A percentile compares a stretch with the other conserved stretches of the same genome.
These are phyloP conservation scores for Ostrea edulis DNA, from an alignment of 1,140 invertebrate genomes.

Conservation along the genomic window DNA sequence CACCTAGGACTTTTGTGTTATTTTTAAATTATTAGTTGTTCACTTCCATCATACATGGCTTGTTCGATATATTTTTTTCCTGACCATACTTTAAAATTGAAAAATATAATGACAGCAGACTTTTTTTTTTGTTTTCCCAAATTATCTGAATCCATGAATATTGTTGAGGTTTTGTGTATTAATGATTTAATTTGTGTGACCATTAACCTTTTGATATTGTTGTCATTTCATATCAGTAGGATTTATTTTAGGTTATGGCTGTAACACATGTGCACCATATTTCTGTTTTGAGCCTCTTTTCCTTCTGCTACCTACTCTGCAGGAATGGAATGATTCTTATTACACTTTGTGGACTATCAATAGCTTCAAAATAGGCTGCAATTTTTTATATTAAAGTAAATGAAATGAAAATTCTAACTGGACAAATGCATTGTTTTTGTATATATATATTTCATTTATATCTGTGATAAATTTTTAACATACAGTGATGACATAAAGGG, in stretches of 20 bases:
- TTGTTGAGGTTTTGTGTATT: slow-evolving; percentile 16
- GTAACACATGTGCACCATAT: not conserved
- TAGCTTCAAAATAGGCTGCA: not conserved
- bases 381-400: not conserved
- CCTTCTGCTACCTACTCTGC: not conserved
- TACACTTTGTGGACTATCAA: not conserved
- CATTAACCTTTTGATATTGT: slow-evolving; percentile 21
- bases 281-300: not conserved
- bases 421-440: not conserved
- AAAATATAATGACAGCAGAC: not conserved
- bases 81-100: not conserved
- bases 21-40: slow-evolving; percentile 20
- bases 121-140: not conserved
- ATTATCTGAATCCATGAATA: not conserved
- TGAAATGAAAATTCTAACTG: not conserved
- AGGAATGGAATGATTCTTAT: not conserved
- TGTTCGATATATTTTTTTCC: not conserved
- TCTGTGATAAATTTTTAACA: not conserved
- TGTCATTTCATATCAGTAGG: not conserved
- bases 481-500: too few species aligned
- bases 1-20: not conserved
- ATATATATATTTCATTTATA: not conserved
- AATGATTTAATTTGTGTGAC: slow-evolving; percentile 19
- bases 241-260: not conserved
- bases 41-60: not conserved